A percentile compares a stretch with the other conserved stretches of the same genome.
phyloP scores from a whole-genome alignment of 92 coral and sea anemone genomes.

The Phymanthus crucifer region DNA sequence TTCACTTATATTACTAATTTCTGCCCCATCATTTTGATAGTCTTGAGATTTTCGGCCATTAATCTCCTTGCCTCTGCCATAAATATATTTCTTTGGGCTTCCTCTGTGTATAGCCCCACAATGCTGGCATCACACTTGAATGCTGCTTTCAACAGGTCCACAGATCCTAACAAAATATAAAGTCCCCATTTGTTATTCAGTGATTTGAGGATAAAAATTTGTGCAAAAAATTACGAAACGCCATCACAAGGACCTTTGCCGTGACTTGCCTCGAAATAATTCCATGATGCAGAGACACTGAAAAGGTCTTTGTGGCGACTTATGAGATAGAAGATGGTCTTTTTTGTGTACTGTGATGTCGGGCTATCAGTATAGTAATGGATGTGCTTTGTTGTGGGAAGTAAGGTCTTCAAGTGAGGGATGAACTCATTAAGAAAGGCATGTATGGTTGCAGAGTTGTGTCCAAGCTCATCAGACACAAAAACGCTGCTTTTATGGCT shows the following conservation, averaged over 20 bases:
- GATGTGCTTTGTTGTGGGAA: slow-evolving; percentile 24
- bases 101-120: no score
- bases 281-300: slow-evolving; percentile 37
- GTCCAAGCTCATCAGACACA: slow-evolving; percentile 36
- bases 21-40: no score
- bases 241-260: slow-evolving; percentile 28
- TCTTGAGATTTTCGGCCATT: no score
- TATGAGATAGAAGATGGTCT: slow-evolving; percentile 41
- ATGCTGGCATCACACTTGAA: no score
- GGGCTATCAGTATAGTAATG: slow-evolving; percentile 58
- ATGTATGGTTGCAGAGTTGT: slow-evolving; percentile 34
- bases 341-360: slow-evolving; percentile 53
- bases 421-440: slow-evolving; percentile 30
- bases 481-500: slow-evolving; percentile 39
- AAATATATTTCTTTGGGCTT: no score
- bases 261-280: slow-evolving; percentile 48
- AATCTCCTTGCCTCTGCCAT: no score
- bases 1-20: no score
- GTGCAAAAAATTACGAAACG: no score
- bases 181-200: slow-evolving; percentile 36
- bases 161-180: no score
- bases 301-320: slow-evolving; percentile 28
- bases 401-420: slow-evolving; percentile 19
- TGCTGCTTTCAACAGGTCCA: no score
- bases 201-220: no score